Base-by-base conservation (phyloP, 2,888 invertebrate species). In the Asteroscopus sphinx region DNA sequence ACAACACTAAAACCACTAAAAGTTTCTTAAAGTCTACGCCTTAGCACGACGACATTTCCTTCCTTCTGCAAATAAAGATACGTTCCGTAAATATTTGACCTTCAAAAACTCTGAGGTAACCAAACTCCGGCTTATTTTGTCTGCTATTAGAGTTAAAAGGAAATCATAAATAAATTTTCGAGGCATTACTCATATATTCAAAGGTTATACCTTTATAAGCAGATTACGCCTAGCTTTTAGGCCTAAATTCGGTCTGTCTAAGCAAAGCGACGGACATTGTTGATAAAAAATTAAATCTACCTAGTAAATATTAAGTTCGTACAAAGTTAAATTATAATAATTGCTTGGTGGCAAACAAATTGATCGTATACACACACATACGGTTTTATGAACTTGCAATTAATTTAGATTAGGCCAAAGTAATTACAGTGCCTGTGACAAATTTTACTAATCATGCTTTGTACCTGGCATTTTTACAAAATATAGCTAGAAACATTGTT, bases 51-150 rank as follows among this genome's bases (percentile, higher is more conserved):
- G 55, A 67, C 82, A 83, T 81, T 59, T 57, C 75, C 55, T 48
- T 57, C 32, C 49, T 46, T 64, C 85, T 86, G 83, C 9, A 85
- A 86, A 76, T 51, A 71, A 77, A 79, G 73, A 68, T 54, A 37
- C 13, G 37, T 48, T 17, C 28, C 42, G 48, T 49, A 47, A 57
- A 57, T 57, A 48, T 45, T 42, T 56, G n/a, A 44, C 9, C 37
- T 42, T 61, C 8, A 28, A 54, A 21, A 45, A 66, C 42, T 61
- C 32, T 36, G 17, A 28, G 26, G 55, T 51, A 56, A 76, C 73
- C 76, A 76, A 79, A 9, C 76, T 80, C 77, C 60, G 66, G 73
- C 68, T 75, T 71, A 71, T 65, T 70, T 55, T 60, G 59, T 59
- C 45, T 57, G 41, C 9, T 63, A 51, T 46, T 56, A 44, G 3